Evolutionary conservation across 92 coral and sea anemone genomes (phyloP).

Genomic region (Palythoa grandis): DNA sequence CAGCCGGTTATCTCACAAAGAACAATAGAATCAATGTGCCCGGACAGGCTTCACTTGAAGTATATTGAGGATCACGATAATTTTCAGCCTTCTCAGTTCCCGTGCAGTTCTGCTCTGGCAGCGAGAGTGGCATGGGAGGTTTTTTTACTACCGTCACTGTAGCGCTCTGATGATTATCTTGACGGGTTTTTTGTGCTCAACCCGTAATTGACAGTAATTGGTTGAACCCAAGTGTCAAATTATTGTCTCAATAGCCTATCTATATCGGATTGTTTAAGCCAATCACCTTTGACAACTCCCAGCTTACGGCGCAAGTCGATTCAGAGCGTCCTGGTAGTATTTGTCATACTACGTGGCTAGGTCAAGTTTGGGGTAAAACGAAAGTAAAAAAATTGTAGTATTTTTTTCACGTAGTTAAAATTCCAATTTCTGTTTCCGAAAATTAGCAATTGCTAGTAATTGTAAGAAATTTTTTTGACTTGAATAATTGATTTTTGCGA

Average conservation of each 20-base stretch:
- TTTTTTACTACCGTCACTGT: conserved; percentile 5
- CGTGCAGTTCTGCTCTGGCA: background rate
- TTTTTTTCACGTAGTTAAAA: no score
- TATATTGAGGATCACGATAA: background rate
- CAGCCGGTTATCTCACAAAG: conserved; percentile 16
- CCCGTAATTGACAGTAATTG: conserved; percentile 50
- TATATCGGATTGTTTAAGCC: conserved; percentile 20
- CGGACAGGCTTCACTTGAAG: conserved; percentile 22
- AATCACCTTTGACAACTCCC: conserved; percentile 25
- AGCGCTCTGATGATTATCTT: conserved; percentile 35
- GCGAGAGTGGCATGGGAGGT: background rate
- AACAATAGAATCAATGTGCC: conserved; percentile 23
- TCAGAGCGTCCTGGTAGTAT: background rate
- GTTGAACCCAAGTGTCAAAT: conserved; percentile 25
- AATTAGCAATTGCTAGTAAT: no score
- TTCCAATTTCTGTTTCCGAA: no score
- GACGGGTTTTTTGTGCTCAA: conserved; percentile 29
- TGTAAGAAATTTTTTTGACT: background rate
- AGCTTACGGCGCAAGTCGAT: conserved; percentile 9
- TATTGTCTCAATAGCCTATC: conserved; percentile 30
- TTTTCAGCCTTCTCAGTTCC: background rate
- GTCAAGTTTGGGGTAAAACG: background rate
- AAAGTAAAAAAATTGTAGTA: background rate
- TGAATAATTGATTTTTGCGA: background rate
- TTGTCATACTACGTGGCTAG: background rate